Conservation (phyloP, 2,797 vertebrate genomes). For the Passerculus sandwichensis region DNA sequence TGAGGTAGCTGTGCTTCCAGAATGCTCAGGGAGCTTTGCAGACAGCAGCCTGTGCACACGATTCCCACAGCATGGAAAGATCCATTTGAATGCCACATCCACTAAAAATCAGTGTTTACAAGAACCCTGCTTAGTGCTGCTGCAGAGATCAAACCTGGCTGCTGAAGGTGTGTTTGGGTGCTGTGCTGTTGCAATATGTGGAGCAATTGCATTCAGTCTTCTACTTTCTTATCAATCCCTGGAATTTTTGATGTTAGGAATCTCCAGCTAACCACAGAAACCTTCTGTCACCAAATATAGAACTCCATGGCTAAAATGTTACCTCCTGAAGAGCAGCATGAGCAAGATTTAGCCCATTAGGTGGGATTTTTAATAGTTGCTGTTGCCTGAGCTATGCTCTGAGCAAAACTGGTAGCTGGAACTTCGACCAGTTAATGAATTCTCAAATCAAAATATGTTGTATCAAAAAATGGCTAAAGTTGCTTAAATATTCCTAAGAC, state of each 20-base stretch:
- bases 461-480: not conserved
- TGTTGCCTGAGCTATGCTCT: not conserved
- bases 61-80: not conserved
- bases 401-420: not conserved
- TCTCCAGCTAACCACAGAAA: not conserved
- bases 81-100: fast-evolving
- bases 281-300: not conserved
- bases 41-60: fast-evolving
- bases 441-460: not conserved
- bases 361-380: not conserved
- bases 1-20: not conserved
- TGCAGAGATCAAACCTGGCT: not conserved
- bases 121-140: not conserved
- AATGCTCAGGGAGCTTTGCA: not conserved
- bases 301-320: not conserved
- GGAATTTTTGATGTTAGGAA: not conserved
- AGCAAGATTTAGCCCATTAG: not conserved
- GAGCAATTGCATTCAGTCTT: not conserved
- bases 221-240: not conserved
- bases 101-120: not conserved
- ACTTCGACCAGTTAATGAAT: not conserved
- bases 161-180: not conserved
- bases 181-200: fast-evolving
- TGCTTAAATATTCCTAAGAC: not conserved
- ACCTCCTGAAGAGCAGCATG: not conserved